Percentiles rank a stretch among this genome's conserved stretches.
Conservation (phyloP, 2,113 vertebrate genomes). For the Takifugu bimaculatus region DNA sequence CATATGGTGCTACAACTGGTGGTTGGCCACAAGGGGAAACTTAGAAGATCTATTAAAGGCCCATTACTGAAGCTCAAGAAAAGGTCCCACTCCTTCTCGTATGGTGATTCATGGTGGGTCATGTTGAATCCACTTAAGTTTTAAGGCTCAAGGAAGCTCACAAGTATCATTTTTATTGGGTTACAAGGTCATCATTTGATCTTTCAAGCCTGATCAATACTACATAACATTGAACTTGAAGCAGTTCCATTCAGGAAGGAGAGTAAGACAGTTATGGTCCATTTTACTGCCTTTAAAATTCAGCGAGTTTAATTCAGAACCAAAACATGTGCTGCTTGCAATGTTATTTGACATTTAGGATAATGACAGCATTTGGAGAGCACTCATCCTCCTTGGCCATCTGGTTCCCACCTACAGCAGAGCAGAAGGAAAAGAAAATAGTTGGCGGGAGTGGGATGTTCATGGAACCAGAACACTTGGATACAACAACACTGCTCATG, state of each 20-base stretch:
- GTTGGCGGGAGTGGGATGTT: conserved; percentile 4
- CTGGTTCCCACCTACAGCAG: conserved; percentile 47
- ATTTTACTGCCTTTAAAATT: background rate
- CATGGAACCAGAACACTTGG: conserved; percentile 8
- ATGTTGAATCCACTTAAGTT: no score
- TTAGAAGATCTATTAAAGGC: conserved; percentile 43
- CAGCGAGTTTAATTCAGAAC: background rate
- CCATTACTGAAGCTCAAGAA: conserved; percentile 9
- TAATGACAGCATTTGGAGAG: conserved; percentile 45
- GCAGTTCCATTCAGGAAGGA: no score
- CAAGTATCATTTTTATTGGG: no score
- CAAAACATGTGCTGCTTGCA: conserved; percentile 1
- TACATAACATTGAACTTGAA: no score
- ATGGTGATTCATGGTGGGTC: no score
- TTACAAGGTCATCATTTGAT: no score
- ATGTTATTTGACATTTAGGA: conserved; percentile 47
- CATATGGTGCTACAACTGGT: conserved; percentile 54
- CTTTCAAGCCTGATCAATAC: no score
- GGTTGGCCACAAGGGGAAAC: conserved; percentile 31
- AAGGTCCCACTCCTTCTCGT: background rate
- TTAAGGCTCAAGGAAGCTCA: no score
- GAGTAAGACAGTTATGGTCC: no score
- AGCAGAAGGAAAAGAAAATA: conserved; percentile 18
- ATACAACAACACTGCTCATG: background rate
- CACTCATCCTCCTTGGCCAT: conserved; percentile 27